Percentiles rank a stretch among this genome's conserved stretches.
These are phyloP conservation scores for Cyclina sinensis DNA, from an alignment of 1,140 invertebrate genomes.

Conservation along the genomic window DNA sequence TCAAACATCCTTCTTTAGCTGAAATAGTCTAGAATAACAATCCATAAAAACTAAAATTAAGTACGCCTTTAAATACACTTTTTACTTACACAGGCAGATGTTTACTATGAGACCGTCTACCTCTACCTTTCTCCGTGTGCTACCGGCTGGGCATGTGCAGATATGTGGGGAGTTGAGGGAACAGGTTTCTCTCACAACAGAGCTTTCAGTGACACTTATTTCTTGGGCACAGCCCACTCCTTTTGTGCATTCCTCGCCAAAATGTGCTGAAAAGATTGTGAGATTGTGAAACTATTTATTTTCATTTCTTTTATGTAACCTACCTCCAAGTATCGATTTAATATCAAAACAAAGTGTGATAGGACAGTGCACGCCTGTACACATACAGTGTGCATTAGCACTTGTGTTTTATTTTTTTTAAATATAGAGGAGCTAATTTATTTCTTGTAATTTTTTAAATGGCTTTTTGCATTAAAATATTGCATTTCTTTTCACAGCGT, in stretches of 20 bases:
- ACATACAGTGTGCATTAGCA: too few species aligned
- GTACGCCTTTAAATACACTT: not conserved
- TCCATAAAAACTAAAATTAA: too few species aligned
- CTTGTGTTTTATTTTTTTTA: too few species aligned
- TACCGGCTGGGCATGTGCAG: not conserved
- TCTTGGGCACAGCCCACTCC: not conserved
- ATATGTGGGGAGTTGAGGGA: not conserved
- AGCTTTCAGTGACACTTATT: not conserved
- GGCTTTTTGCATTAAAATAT: too few species aligned
- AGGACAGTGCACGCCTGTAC: too few species aligned
- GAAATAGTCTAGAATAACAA: not conserved
- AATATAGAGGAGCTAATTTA: too few species aligned
- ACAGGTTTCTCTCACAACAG: not conserved
- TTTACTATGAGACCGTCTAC: not conserved
- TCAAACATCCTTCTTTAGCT: not conserved
- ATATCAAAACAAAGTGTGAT: too few species aligned
- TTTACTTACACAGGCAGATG: constrained; percentile 8
- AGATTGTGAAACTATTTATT: too few species aligned
- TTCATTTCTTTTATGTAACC: too few species aligned
- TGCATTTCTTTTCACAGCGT: too few species aligned
- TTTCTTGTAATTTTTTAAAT: too few species aligned
- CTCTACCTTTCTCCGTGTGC: not conserved
- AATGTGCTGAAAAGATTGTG: constrained; percentile 3
- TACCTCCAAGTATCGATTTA: too few species aligned
- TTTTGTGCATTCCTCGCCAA: not conserved